phyloP scores from a whole-genome alignment of 2,113 vertebrate genomes.

The Pimephales promelas region DNA sequence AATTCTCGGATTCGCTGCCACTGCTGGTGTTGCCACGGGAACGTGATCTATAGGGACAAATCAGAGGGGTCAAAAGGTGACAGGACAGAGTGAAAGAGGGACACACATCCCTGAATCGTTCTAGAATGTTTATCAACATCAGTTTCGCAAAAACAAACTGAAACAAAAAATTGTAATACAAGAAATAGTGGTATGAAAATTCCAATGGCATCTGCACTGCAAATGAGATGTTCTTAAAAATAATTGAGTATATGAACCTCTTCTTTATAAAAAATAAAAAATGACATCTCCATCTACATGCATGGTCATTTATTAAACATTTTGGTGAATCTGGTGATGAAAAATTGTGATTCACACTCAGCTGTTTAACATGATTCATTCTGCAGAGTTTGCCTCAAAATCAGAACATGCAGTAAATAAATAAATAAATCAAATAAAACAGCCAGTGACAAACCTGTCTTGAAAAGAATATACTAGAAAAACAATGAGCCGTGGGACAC shows the following conservation, averaged over 20 bases:
- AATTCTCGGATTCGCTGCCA: slow-evolving; percentile 88
- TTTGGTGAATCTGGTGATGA: background rate
- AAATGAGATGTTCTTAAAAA: too few relatives aligned
- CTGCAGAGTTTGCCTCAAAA: background rate
- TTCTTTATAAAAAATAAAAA: too few relatives aligned
- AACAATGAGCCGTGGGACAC: background rate
- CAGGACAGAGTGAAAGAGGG: background rate
- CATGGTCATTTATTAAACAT: background rate
- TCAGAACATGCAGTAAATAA: background rate
- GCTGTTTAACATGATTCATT: background rate
- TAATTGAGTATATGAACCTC: too few relatives aligned
- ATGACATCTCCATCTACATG: background rate
- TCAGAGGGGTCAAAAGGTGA: slow-evolving; percentile 49
- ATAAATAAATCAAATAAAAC: too few relatives aligned
- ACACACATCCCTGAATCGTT: background rate
- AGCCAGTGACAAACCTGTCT: background rate
- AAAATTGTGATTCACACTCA: background rate
- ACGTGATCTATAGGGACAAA: slow-evolving; percentile 74
- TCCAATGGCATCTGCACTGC: too few relatives aligned
- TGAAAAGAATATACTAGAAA: background rate
- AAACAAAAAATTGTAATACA: background rate
- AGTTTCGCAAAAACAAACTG: background rate
- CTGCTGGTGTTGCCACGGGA: slow-evolving; percentile 91
- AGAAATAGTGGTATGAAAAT: background rate
- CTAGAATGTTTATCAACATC: background rate